Evolutionary conservation across 2,797 vertebrate genomes (phyloP).

Genomic region (Acanthis flammea): DNA sequence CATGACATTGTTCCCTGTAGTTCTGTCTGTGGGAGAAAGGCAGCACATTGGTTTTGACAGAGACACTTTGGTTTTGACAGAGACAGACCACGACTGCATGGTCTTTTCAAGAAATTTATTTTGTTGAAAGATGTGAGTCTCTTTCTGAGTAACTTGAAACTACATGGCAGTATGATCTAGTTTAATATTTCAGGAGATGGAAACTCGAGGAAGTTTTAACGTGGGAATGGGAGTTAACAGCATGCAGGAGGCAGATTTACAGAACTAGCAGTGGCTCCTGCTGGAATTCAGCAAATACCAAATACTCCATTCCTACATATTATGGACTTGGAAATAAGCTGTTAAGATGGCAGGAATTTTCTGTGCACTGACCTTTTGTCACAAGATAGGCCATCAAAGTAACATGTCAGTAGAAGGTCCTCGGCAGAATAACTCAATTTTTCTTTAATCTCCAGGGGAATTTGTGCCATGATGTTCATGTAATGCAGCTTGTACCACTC

Average conservation of each 20-base stretch:
- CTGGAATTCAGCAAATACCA: neutral
- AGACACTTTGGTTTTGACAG: neutral
- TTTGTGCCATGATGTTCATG: conserved; percentile 83
- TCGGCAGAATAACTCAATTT: conserved; percentile 78
- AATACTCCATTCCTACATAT: neutral
- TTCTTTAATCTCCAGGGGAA: conserved; percentile 76
- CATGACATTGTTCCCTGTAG: neutral
- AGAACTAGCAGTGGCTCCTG: neutral
- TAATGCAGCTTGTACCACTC: conserved; percentile 85
- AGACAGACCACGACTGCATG: neutral
- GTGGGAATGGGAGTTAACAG: neutral
- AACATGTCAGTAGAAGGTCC: conserved; percentile 79
- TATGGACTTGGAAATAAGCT: neutral
- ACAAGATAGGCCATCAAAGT: conserved; percentile 78
- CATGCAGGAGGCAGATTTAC: neutral
- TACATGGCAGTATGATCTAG: neutral
- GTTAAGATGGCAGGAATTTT: neutral
- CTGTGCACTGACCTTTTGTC: conserved; percentile 74
- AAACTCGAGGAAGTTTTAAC: neutral
- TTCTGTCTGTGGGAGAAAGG: neutral
- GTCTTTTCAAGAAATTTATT: neutral
- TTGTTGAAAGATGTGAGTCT: neutral
- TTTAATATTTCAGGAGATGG: neutral
- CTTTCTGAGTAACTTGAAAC: neutral
- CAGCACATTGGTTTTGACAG: neutral